Base-by-base conservation (phyloP, 2,797 vertebrate genomes). In the Heterohyrax brucei region DNA sequence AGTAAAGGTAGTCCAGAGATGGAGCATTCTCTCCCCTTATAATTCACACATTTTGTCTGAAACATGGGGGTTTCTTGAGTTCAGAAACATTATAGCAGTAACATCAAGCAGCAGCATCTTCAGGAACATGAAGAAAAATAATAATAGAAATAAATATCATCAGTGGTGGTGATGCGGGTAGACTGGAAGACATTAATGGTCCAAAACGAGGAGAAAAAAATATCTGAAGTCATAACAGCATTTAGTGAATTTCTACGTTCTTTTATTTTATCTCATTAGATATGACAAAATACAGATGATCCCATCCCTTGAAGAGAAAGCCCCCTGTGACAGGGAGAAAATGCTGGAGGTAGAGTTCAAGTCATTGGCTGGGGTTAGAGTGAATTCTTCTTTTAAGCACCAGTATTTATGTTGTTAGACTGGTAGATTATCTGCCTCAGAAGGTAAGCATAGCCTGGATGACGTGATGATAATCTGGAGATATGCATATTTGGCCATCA, bases 401-500 rank as follows among this genome's bases (percentile, higher is more conserved):
- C n/a, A 46, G 70, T 92, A 14, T 48, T 26, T 46, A 39, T 75
- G 10, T 22, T 95, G 76, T 94, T 59, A 91, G 77, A 88, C 50
- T 21, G 78, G 82, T 95, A 73, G 12, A 72, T 73, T 46, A 44
- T 87, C 81, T 92, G 19, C 84, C 61, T 86, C 50, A 83, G 89
- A 88, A 88, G 62, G 72, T 10, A 56, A 88, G 13, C 46, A 13
- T 18, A 92, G 26, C 28, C 56, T 97, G 68, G 85, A 21, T 73
- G 68, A 66, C 73, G 10, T 50, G 53, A 7, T 70, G 61, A 77
- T 28, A 92, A 89, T 39, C 82, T 26, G n/a, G 39, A 89, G 87
- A 93, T 94, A 33, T 93, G 94, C 88, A 85, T 82, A 81, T 82
- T 24, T 87, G 89, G 59, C 44, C 22, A 85, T 91, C 95, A 22